Conservation (phyloP, 2,797 vertebrate species). For the Lutjanus argentimaculatus region DNA sequence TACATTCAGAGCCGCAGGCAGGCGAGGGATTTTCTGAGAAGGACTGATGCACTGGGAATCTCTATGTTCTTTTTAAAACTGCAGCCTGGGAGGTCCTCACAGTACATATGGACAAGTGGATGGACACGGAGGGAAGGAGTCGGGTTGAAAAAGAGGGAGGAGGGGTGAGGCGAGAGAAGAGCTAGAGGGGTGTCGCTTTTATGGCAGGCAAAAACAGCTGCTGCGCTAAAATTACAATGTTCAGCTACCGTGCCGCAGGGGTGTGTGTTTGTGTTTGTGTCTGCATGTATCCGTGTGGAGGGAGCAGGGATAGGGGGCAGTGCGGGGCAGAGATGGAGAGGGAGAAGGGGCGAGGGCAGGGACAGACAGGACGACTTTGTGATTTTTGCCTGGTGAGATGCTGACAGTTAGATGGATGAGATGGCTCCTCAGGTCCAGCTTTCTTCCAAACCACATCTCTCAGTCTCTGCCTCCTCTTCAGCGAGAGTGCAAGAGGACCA, state of each 20-base stretch:
- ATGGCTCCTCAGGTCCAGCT: constrained; percentile 37
- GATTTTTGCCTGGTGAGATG: constrained; percentile 61
- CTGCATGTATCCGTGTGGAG: constrained; percentile 32
- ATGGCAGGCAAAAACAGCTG: constrained; percentile 71
- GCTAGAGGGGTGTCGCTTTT: constrained; percentile 58
- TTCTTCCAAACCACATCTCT: constrained; percentile 31
- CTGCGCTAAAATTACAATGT: constrained; percentile 67
- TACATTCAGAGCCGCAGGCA: constrained; percentile 30
- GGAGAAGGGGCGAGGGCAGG: background rate
- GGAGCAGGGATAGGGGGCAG: background rate
- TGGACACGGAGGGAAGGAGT: constrained; percentile 16
- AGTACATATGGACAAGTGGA: constrained; percentile 13
- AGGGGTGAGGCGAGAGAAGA: constrained; percentile 15
- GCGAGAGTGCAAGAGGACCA: background rate
- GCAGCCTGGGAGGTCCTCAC: constrained; percentile 17
- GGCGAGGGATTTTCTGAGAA: background rate
- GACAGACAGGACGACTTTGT: constrained; percentile 31
- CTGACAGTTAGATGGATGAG: constrained; percentile 74
- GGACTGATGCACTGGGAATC: background rate
- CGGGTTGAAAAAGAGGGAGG: background rate
- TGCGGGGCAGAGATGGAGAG: constrained; percentile 7
- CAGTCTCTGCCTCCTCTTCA: background rate
- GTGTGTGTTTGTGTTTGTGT: constrained; percentile 50
- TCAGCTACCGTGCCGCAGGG: constrained; percentile 47
- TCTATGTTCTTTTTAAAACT: constrained; percentile 5